These are phyloP conservation scores for Menidia menidia DNA, from an alignment of 2,797 vertebrate species.

Conservation along the genomic window DNA sequence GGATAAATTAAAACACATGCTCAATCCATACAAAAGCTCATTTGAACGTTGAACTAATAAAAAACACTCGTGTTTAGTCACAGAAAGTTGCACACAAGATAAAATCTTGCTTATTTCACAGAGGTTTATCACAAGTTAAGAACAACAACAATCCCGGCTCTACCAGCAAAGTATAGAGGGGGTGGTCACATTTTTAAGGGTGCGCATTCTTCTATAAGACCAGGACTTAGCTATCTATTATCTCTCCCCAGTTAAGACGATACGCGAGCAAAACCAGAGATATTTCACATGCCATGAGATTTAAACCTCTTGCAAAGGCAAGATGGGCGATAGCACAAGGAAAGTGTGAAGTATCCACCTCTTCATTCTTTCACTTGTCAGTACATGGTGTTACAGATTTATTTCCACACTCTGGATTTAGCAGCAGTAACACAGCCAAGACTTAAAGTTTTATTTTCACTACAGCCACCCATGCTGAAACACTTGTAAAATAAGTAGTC, in stretches of 20 bases:
- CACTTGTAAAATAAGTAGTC: neutral
- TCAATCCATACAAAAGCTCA: conserved; percentile 39
- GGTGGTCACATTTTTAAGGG: conserved; percentile 35
- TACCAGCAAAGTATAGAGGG: neutral
- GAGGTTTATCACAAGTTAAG: conserved; percentile 34
- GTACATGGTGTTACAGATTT: conserved; percentile 3
- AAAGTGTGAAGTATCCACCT: conserved; percentile 30
- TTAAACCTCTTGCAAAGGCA: conserved; percentile 19
- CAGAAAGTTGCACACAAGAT: conserved; percentile 28
- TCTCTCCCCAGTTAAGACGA: conserved; percentile 32
- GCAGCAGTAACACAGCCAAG: neutral
- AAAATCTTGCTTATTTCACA: conserved; percentile 51
- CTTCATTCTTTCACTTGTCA: conserved; percentile 13
- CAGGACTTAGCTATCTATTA: conserved; percentile 36
- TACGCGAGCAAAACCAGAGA: conserved; percentile 37
- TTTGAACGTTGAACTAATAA: conserved; percentile 52
- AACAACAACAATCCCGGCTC: conserved; percentile 33
- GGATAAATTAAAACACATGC: conserved; percentile 67
- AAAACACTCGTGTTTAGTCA: conserved; percentile 54
- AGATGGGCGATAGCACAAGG: conserved; percentile 18
- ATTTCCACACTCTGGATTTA: neutral
- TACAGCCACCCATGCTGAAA: neutral
- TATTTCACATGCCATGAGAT: conserved; percentile 35
- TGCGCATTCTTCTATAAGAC: conserved; percentile 43
- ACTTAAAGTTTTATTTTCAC: conserved; percentile 1